Evolutionary conservation across 2,888 invertebrate genomes (phyloP).

Genomic region (Meliscaeva auricollis): DNA sequence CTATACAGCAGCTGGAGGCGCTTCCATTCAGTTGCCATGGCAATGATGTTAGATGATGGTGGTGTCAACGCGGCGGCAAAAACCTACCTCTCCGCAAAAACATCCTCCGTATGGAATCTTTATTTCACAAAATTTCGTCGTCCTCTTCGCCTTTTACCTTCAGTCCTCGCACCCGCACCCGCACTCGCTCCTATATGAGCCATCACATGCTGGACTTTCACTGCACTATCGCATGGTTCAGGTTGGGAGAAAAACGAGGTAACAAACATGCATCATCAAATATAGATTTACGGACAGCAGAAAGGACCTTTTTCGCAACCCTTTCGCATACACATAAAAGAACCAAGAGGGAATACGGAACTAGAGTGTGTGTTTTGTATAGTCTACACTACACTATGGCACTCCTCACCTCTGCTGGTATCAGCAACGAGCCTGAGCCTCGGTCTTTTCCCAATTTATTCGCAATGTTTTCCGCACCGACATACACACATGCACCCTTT

Average conservation of each 20-base stretch:
- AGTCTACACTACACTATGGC: too few relatives aligned
- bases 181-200: conserved; percentile 7
- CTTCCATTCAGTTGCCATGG: conserved; percentile 70
- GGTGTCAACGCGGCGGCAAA: conserved; percentile 74
- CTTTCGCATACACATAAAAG: conserved; percentile 67
- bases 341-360: conserved; percentile 75
- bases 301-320: conserved; percentile 74
- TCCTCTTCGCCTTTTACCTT: conserved; percentile 55
- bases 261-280: conserved; percentile 76
- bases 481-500: conserved; percentile 36
- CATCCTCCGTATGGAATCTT: conserved; percentile 70
- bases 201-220: conserved; percentile 53
- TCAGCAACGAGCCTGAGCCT: conserved; percentile 6
- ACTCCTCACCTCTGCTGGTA: not conserved
- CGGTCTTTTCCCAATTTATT: conserved; percentile 74
- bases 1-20: conserved; percentile 65
- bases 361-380: conserved; percentile 56
- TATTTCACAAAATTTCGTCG: conserved; percentile 65
- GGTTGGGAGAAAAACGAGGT: conserved; percentile 67
- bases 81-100: conserved; percentile 60
- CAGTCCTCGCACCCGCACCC: not conserved
- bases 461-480: conserved; percentile 67
- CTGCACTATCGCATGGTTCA: conserved; percentile 56
- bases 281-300: conserved; percentile 75
- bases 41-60: conserved; percentile 70